Evolutionary conservation across 2,888 invertebrate species (phyloP), one percentile per base, ranked within the genome.

Genomic region (Sinelater perroti): DNA sequence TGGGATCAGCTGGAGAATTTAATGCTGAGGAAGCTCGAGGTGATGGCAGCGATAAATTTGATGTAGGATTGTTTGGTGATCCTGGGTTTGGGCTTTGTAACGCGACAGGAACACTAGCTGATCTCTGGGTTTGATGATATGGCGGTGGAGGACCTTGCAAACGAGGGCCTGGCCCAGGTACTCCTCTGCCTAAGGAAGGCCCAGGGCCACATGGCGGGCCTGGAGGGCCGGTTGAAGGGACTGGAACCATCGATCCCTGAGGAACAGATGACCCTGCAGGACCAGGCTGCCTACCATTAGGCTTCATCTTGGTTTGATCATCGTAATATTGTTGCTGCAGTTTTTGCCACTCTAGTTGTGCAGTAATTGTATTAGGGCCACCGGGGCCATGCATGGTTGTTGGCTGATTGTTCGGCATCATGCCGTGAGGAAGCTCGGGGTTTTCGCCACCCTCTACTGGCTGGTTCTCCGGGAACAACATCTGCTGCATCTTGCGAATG

Each of bases 311-410:
- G 66, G 86, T 86, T 71, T 87, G 85, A 46, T 84, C 84, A 68
- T 93, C 93, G 70, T 88, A 89, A 79, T 90, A 93, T 76, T 93
- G 92, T 72, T 91, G 89, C 72, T 94, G 94, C 66, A 95, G 79
- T 77, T 95, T 93, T 70, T 91, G 90, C 95, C 95, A 95, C 74
- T 95, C 95, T 76, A 92, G 85, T 78, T 90, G 90, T 3, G 87
- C 86, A 63, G 84, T 79, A 26, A 80, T 77, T 28, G 80, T 74
- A 62, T 75, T 75, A 42, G 67, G 61, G 59, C 62, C 55, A 17
- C 42, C 47, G 24, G 52, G 38, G 10, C 61, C 56, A 30, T 55
- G 54, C 17, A 60, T 47, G 17, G 33, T 26, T 10, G 50, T 18
- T 24, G 44, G 20, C 31, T 30, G 56, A 42, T 55, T 52, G 35